These are phyloP conservation scores for Trichogramma dendrolimi DNA, from an alignment of 2,888 invertebrate species.

Conservation along the genomic window DNA sequence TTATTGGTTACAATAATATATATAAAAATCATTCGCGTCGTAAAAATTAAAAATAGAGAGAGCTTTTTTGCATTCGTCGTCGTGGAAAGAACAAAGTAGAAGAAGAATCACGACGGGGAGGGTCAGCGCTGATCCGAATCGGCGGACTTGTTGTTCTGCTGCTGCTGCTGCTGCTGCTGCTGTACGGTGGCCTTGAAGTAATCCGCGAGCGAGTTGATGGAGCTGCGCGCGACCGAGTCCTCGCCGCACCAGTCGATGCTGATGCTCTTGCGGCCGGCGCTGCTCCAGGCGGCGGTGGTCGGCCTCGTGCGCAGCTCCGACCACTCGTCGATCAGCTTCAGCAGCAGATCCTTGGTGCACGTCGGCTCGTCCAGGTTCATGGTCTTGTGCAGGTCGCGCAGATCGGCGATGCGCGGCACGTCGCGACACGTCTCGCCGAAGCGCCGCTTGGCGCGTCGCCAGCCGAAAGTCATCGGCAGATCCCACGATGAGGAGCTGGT, in stretches of 20 bases:
- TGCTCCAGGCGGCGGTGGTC: slow-evolving; percentile 53
- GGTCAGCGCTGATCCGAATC: too few relatives aligned
- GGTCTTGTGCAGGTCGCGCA: slow-evolving; percentile 44
- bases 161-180: slow-evolving; percentile 32
- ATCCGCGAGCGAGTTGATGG: slow-evolving; percentile 76
- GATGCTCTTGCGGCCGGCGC: slow-evolving; percentile 60
- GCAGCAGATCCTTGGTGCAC: slow-evolving; percentile 70
- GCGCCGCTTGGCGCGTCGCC: slow-evolving; percentile 38
- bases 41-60: too few relatives aligned
- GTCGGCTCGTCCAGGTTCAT: slow-evolving; percentile 47
- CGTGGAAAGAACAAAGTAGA: background rate
- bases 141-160: background rate
- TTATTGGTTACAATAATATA: too few relatives aligned
- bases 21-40: too few relatives aligned
- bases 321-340: slow-evolving; percentile 74
- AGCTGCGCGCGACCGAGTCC: slow-evolving; percentile 69
- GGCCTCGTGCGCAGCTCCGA: slow-evolving; percentile 58
- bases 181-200: slow-evolving; percentile 63
- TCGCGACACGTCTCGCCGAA: slow-evolving; percentile 49
- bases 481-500: slow-evolving; percentile 30
- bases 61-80: too few relatives aligned
- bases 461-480: slow-evolving; percentile 41
- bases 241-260: slow-evolving; percentile 73
- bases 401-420: slow-evolving; percentile 46
- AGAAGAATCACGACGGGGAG: background rate